Evolutionary conservation across 1,140 invertebrate genomes (phyloP).

Genomic region (Drosophila nigrodunni): DNA sequence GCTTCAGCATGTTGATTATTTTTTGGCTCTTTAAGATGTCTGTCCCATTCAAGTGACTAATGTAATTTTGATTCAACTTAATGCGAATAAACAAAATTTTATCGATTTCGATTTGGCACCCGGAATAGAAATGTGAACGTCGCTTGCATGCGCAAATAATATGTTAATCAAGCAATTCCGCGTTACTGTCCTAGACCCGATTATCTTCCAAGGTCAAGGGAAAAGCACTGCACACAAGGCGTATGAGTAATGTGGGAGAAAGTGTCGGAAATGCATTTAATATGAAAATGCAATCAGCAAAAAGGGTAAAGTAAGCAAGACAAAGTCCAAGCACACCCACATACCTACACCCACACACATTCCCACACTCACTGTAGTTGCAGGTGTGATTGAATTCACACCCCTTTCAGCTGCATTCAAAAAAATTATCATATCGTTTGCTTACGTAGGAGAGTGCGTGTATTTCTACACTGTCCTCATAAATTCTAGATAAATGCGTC

Average conservation of each 20-base stretch:
- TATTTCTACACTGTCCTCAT: slow-evolving; percentile 16
- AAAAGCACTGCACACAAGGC: slow-evolving; percentile 32
- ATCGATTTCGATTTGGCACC: slow-evolving; percentile 36
- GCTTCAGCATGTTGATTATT: slow-evolving; percentile 26
- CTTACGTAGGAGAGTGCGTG: slow-evolving; percentile 16
- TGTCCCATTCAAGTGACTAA: slow-evolving; percentile 3
- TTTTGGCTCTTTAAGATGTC: slow-evolving; percentile 3
- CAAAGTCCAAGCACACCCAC: not conserved
- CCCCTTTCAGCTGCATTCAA: not conserved
- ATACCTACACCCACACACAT: no score
- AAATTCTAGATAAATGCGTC: slow-evolving; percentile 37
- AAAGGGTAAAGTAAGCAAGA: slow-evolving; percentile 52
- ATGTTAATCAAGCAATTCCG: slow-evolving; percentile 34
- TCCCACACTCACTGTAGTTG: not conserved
- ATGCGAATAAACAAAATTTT: slow-evolving; percentile 40
- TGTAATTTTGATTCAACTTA: slow-evolving; percentile 27
- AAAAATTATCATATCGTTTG: slow-evolving; percentile 9
- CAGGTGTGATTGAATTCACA: slow-evolving; percentile 11
- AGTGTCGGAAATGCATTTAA: slow-evolving; percentile 36
- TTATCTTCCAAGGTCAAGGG: slow-evolving; percentile 34
- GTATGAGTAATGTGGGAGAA: slow-evolving; percentile 62
- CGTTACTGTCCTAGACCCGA: not conserved
- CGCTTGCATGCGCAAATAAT: slow-evolving; percentile 26
- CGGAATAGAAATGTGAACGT: slow-evolving; percentile 13
- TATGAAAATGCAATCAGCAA: slow-evolving; percentile 78